Evolutionary conservation across 35 echinoderm and acorn worm genomes (phyloP), one percentile per base, ranked within the genome.

Genomic region (Anneissia japonica): DNA sequence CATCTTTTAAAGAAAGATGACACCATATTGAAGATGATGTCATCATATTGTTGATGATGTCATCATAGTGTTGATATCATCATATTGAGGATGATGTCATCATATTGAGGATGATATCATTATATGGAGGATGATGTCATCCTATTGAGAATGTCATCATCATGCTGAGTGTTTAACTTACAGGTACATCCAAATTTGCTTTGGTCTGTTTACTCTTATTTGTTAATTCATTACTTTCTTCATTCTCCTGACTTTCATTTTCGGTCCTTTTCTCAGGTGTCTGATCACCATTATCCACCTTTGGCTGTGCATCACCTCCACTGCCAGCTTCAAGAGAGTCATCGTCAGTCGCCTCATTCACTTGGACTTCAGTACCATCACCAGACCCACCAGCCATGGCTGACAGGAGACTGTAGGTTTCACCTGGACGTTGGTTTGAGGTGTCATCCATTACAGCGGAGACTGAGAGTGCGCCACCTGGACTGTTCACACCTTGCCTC

Each of bases 381-480:
- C 64, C 83, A 46, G 94, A 88, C 0, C 96, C 96, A 21, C 92
- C 92, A 0, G 92, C 91, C 92, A 93, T 92, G 0, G 92, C 92
- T n/a, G 96, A 89, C 37, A 94, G 89, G 9, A 89, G 81, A 72
- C 92, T 99, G 89, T 32, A 33, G 77, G 37, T 82, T 32, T 30
- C 46, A 17, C 1, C 34, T n/a, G 31, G 80, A 51, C 32, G 26
- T 12, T 0, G 36, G 14, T 76, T 80, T 45, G 40, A 64, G 6
- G 78, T 46, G 32, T 80, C 85, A 37, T 75, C 88, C 17, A 92
- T 86, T 19, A 89, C 88, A 73, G 85, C 94, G 1, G 94, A 93
- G 80, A 93, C 74, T 39, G 75, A 86, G 36, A 83, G 83, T 0
- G 79, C 77, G 11, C 34, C 34, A 36, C 28, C 82, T 32, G 43